These are phyloP conservation scores for Biston stratarius DNA, from an alignment of 2,888 invertebrate genomes.

Conservation along the genomic window DNA sequence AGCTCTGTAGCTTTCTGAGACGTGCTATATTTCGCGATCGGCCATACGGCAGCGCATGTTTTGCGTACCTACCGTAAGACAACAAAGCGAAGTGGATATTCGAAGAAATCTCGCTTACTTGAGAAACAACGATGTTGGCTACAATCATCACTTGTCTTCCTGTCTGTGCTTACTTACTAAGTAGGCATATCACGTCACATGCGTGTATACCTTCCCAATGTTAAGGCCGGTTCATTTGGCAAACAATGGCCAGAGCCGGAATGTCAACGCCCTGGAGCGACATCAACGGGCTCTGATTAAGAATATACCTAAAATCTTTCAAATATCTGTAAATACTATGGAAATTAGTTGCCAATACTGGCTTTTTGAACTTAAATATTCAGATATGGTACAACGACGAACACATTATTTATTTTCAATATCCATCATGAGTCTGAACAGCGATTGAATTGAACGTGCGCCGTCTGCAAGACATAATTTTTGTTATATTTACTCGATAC, in stretches of 20 bases:
- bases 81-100: constrained; percentile 29
- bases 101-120: constrained; percentile 28
- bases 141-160: constrained; percentile 10
- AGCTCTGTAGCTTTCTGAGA: constrained; percentile 14
- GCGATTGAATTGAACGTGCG: constrained; percentile 4
- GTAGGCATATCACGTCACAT: constrained; percentile 18
- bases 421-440: neutral
- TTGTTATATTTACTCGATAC: neutral
- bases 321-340: constrained; percentile 48
- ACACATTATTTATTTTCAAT: neutral
- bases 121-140: constrained; percentile 27
- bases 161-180: constrained; percentile 24
- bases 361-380: constrained; percentile 49
- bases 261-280: constrained; percentile 67
- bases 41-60: neutral
- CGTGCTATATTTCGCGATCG: constrained; percentile 13
- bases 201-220: constrained; percentile 28
- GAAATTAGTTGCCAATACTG: constrained; percentile 55
- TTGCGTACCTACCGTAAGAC: constrained; percentile 20
- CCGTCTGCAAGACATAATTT: neutral
- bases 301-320: constrained; percentile 53
- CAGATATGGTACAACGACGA: constrained; percentile 25
- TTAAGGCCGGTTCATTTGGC: constrained; percentile 44
- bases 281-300: constrained; percentile 41
- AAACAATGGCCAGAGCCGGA: constrained; percentile 52